Base-by-base conservation (phyloP, 1,140 invertebrate genomes). In the Hydropsyche tenuis region DNA sequence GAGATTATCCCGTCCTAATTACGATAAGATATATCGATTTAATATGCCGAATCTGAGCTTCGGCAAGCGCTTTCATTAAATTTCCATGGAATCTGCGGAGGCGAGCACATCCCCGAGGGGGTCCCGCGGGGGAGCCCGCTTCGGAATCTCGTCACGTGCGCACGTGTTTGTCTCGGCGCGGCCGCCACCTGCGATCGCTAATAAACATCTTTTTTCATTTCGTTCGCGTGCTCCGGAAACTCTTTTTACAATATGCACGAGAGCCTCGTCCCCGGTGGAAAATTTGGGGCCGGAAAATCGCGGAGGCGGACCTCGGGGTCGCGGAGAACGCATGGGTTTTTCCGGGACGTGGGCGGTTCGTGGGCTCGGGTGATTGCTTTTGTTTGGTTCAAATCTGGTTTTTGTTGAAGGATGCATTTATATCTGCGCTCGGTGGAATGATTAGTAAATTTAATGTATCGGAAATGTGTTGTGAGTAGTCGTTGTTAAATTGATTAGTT, bases 191-290 rank as follows among this genome's bases (percentile, higher is more conserved):
- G 68, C 68, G 37, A 70, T 70, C 25, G 46, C 48, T 45, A 70
- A 70, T 70, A 56, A 70, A 70, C 48, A 70, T 70, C 68, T 70
- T 70, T 70, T 70, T 70, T 70, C 68, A 70, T 70, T 70, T 70
- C 48, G 42, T 18, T 56, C 45, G 16, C 68, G 68, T 70, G 68
- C 27, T 18, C 48, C 20, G 45, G 48, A 68, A 60, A 60, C n/a
- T 60, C 56, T 1, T 25, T 16, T 30, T 27, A 65, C 14, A 5
- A 43, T 60, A 60, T 60, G 56, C 56, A 60, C 20, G 56, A 37
- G 30, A 4, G 30, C 30, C 9, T 37, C 9, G 3, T 37, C 30
- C 9, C 3, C 3, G 9, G 30, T 37, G 30, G 30, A 9, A 37
- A 37, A 37, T 4, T 37, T n/a, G n/a, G n/a, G n/a, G n/a, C n/a